Conservation (phyloP, 2,888 invertebrate genomes). For the Lomographa bimaculata region DNA sequence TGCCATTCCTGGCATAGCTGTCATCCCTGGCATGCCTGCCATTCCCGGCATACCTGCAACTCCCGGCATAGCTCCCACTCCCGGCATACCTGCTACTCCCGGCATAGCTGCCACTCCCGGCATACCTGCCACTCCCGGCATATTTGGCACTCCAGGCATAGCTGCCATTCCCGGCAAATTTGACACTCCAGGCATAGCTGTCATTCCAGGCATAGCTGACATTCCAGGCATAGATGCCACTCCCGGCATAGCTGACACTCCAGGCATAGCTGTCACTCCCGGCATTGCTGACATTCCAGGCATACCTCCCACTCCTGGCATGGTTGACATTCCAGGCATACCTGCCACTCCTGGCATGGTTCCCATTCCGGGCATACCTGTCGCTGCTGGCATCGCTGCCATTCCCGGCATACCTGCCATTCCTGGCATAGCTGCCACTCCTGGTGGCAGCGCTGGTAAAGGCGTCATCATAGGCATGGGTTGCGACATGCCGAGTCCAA, state of each 20-base stretch:
- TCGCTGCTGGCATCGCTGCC: background rate
- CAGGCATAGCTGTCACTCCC: too few relatives aligned
- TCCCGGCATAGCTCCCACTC: too few relatives aligned
- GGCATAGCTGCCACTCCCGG: too few relatives aligned
- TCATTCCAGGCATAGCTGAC: background rate
- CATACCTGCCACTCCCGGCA: too few relatives aligned
- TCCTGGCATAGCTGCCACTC: background rate
- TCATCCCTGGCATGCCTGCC: too few relatives aligned
- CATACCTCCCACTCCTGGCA: background rate
- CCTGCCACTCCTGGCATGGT: background rate
- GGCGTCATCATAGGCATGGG: background rate
- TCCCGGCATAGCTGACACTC: background rate
- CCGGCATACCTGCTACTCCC: too few relatives aligned
- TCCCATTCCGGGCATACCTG: conserved; percentile 1
- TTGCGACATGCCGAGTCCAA: too few relatives aligned
- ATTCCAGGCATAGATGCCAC: background rate
- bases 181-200: background rate
- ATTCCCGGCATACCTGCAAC: too few relatives aligned
- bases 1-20: too few relatives aligned
- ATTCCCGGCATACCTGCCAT: background rate
- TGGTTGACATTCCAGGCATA: background rate
- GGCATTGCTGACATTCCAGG: background rate
- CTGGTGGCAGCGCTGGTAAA: too few relatives aligned
- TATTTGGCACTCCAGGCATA: too few relatives aligned
- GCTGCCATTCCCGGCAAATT: too few relatives aligned